These are phyloP conservation scores for Drosophila persimilis DNA, from an alignment of 1,140 invertebrate genomes.

Conservation along the genomic window DNA sequence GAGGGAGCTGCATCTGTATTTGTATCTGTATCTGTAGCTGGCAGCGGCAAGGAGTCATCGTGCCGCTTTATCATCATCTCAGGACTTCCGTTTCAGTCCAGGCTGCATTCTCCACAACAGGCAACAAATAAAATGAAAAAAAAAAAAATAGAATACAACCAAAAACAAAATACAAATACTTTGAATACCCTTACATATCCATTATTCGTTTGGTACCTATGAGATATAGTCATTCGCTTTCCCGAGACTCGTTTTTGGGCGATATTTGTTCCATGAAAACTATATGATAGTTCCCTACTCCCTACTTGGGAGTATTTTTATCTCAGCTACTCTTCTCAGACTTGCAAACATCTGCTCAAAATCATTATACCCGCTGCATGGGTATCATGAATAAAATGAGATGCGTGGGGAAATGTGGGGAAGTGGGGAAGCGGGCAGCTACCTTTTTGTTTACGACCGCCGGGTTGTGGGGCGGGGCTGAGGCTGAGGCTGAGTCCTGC, in stretches of 20 bases:
- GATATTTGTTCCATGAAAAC: too few relatives aligned
- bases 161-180: constrained; percentile 5
- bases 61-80: constrained; percentile 50
- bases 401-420: constrained; percentile 6
- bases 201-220: too few relatives aligned
- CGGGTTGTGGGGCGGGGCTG: constrained; percentile 17
- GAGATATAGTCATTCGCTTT: too few relatives aligned
- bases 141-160: neutral
- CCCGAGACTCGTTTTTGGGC: too few relatives aligned
- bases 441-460: constrained; percentile 71
- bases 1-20: neutral
- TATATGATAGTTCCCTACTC: too few relatives aligned
- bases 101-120: constrained; percentile 53
- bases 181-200: constrained; percentile 1
- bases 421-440: constrained; percentile 31
- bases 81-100: constrained; percentile 57
- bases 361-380: neutral
- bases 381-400: constrained; percentile 28
- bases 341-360: neutral
- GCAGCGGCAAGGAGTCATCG: constrained; percentile 39
- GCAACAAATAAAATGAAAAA: constrained; percentile 14
- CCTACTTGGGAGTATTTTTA: too few relatives aligned
- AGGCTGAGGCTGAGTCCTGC: constrained; percentile 15
- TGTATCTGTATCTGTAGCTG: too few relatives aligned
- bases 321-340: neutral